Evolutionary conservation across 2,113 vertebrate genomes (phyloP).

Genomic region (Seriola aureovittata): DNA sequence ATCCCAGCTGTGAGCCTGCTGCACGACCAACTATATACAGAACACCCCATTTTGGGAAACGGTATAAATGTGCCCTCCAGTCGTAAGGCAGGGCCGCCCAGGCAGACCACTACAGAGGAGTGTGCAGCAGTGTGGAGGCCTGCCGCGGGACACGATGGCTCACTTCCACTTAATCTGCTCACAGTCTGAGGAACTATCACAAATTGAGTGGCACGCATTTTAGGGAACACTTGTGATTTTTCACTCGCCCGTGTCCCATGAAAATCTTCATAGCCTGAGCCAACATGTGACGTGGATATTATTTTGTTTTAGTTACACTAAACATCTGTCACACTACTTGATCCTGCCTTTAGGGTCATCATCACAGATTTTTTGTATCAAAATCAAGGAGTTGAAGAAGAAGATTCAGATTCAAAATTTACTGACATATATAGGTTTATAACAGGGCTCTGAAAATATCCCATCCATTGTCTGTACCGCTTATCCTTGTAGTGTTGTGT

Average conservation of each 20-base stretch:
- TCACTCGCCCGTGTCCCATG: background rate
- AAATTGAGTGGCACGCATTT: background rate
- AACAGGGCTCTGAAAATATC: background rate
- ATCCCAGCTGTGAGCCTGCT: conserved; percentile 62
- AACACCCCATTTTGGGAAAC: conserved; percentile 56
- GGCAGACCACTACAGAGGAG: conserved; percentile 57
- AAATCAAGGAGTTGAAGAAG: background rate
- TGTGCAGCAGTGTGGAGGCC: conserved; percentile 6
- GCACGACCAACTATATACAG: conserved; percentile 59
- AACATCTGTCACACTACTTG: background rate
- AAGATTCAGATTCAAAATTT: background rate
- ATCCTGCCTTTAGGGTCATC: background rate
- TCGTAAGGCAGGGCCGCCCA: conserved; percentile 45
- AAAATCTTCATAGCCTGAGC: background rate
- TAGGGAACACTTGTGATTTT: background rate
- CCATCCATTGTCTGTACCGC: no score
- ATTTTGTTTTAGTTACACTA: background rate
- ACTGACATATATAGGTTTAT: background rate
- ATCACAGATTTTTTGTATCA: background rate
- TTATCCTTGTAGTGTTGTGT: no score
- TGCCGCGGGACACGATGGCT: background rate
- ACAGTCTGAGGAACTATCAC: conserved; percentile 1
- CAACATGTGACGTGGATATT: background rate
- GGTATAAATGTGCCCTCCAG: conserved; percentile 38
- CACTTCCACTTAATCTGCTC: conserved; percentile 9